phyloP scores from a whole-genome alignment of 1,140 invertebrate genomes.

The Calosoma granatense region DNA sequence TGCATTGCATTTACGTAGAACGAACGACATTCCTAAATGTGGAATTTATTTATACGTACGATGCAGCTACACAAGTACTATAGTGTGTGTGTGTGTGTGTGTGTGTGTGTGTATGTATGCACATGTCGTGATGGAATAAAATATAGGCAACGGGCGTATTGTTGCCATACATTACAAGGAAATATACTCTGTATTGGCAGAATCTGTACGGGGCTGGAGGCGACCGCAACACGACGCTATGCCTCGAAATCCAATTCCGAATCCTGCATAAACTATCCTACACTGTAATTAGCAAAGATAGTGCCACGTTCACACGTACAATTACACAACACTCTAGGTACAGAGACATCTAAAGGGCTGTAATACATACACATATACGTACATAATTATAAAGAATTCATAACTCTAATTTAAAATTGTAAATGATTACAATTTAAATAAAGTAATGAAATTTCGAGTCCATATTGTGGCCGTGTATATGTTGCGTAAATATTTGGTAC shows the following conservation, averaged over 20 bases:
- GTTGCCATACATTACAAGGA: slow-evolving; percentile 4
- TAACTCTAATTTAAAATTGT: no score
- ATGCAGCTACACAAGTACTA: not conserved
- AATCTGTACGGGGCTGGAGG: not conserved
- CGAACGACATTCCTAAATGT: not conserved
- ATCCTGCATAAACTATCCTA: slow-evolving; percentile 1
- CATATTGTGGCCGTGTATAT: no score
- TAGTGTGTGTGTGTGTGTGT: not conserved
- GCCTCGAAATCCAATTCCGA: not conserved
- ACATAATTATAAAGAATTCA: no score
- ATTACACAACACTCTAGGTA: no score
- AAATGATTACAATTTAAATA: no score
- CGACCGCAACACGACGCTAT: not conserved
- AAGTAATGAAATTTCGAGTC: no score
- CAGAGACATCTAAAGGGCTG: no score
- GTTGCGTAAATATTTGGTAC: no score
- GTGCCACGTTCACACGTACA: not conserved
- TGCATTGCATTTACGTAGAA: not conserved
- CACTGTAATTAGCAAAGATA: slow-evolving; percentile 3
- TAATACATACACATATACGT: no score
- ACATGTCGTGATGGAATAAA: not conserved
- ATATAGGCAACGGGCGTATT: not conserved
- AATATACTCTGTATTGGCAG: slow-evolving; percentile 5
- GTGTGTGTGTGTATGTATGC: not conserved
- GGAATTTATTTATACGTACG: not conserved